Evolutionary conservation across 2,888 invertebrate species (phyloP).

Genomic region (Argyresthia albistria): DNA sequence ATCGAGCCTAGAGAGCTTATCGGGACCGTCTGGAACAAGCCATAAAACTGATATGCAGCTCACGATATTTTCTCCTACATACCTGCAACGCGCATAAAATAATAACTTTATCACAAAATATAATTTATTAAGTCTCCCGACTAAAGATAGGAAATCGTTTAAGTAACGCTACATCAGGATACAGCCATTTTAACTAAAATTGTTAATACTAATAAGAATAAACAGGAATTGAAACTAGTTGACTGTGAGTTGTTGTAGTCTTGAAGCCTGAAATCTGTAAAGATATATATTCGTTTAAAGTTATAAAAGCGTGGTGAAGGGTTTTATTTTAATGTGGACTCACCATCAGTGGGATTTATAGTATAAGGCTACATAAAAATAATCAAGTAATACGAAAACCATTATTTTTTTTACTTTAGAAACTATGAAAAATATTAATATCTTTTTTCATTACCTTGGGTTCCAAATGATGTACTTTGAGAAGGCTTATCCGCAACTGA

Average conservation of each 20-base stretch:
- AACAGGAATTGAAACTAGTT: constrained; percentile 13
- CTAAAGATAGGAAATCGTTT: background rate
- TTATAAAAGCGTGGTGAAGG: too few relatives aligned
- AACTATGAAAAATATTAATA: too few relatives aligned
- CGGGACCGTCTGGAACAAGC: too few relatives aligned
- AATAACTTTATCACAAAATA: background rate
- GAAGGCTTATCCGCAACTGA: constrained; percentile 55
- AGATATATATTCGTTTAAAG: constrained; percentile 7
- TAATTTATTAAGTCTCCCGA: background rate
- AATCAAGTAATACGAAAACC: too few relatives aligned
- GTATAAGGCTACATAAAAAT: too few relatives aligned
- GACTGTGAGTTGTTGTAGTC: constrained; percentile 47
- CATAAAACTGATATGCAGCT: too few relatives aligned
- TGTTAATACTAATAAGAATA: background rate
- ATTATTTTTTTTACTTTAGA: too few relatives aligned
- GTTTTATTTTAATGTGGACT: too few relatives aligned
- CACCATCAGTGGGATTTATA: too few relatives aligned
- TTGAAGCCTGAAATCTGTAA: constrained; percentile 68
- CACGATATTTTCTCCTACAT: too few relatives aligned
- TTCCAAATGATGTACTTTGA: constrained; percentile 57
- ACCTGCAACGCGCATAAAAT: background rate
- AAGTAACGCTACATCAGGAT: background rate
- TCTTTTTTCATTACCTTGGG: constrained; percentile 59
- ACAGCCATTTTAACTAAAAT: background rate
- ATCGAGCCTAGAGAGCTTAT: too few relatives aligned